These are phyloP conservation scores for Serilophus lunatus DNA, from an alignment of 2,113 vertebrate genomes.

Conservation along the genomic window DNA sequence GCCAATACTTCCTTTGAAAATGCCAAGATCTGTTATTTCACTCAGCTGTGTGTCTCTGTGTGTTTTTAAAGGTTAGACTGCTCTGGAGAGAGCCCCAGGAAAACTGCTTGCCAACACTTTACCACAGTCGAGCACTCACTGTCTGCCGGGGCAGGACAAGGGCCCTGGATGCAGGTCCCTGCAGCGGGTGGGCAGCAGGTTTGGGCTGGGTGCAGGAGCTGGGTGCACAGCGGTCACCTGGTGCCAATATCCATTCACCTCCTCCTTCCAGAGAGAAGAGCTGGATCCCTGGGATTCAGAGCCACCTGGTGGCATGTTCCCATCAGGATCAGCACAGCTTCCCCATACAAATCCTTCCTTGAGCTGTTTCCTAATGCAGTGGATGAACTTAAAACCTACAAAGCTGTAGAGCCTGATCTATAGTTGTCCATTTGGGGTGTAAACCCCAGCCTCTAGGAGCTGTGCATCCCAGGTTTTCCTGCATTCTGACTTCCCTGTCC, in stretches of 20 bases:
- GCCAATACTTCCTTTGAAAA: slow-evolving; percentile 33
- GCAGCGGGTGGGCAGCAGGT: neutral
- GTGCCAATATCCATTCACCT: neutral
- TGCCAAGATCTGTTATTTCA: slow-evolving; percentile 42
- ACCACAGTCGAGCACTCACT: neutral
- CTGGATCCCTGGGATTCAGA: slow-evolving; percentile 24
- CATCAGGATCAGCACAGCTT: neutral
- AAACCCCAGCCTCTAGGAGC: neutral
- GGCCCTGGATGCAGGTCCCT: neutral
- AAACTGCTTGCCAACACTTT: neutral
- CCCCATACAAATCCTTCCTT: neutral
- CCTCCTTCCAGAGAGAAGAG: neutral
- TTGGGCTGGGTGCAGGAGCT: rapidly evolving
- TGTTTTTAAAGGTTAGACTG: slow-evolving; percentile 39
- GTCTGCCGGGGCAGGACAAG: neutral
- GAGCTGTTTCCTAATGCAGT: neutral
- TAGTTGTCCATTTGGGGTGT: neutral
- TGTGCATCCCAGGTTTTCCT: neutral
- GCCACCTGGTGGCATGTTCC: slow-evolving; percentile 48
- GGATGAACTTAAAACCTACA: neutral
- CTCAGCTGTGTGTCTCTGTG: neutral
- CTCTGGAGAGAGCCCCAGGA: neutral
- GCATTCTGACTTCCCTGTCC: neutral
- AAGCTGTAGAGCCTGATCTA: neutral
- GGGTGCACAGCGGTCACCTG: neutral